A percentile compares a stretch with the other conserved stretches of the same genome.
Evolutionary conservation across 1,140 invertebrate genomes (phyloP).

Genomic region (Sitobion miscanthi): DNA sequence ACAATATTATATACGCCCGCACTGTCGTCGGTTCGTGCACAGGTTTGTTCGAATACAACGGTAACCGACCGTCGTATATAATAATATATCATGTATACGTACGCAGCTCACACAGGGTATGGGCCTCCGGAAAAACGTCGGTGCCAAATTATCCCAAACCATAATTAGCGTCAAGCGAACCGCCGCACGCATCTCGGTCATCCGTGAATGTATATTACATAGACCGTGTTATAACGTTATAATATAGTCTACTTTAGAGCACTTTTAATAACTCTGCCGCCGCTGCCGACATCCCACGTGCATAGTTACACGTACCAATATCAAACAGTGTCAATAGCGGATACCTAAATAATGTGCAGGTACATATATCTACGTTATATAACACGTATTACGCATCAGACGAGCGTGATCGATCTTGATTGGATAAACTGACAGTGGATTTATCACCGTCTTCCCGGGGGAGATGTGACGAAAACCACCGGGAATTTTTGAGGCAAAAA

Average conservation of each 20-base stretch:
- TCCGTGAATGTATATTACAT: neutral
- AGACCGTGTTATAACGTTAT: neutral
- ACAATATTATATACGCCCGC: neutral
- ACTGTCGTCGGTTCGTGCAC: neutral
- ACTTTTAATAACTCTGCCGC: neutral
- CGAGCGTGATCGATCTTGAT: neutral
- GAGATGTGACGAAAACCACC: neutral
- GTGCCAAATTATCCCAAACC: conserved; percentile 46
- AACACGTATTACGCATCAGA: neutral
- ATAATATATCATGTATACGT: neutral
- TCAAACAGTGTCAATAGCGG: neutral
- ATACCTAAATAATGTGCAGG: neutral
- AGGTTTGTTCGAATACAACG: neutral
- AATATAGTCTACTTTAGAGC: neutral
- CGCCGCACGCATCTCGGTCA: neutral
- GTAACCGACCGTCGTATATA: neutral
- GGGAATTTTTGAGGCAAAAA: neutral
- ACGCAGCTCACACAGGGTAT: neutral
- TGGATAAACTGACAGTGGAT: neutral
- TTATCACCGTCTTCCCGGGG: neutral
- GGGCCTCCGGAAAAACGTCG: neutral
- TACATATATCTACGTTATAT: neutral
- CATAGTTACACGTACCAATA: neutral
- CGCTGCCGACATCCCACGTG: neutral
- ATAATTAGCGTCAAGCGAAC: conserved; percentile 40